Percentiles rank a stretch among this genome's conserved stretches.
phyloP scores from a whole-genome alignment of 2,113 vertebrate genomes.

The Cervus canadensis region DNA sequence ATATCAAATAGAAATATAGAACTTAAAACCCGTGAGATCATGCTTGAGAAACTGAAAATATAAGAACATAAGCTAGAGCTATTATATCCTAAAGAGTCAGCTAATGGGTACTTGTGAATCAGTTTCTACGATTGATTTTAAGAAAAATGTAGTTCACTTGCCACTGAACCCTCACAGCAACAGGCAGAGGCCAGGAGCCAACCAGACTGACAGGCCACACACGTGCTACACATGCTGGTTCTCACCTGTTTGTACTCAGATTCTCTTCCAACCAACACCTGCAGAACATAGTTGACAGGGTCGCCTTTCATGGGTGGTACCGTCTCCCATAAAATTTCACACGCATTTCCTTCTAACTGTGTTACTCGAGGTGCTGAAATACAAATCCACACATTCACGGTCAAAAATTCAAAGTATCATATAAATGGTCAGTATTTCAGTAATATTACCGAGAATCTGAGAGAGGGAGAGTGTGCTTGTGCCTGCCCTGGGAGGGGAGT shows the following conservation, averaged over 20 bases:
- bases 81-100: background rate
- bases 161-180: background rate
- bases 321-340: slow-evolving; percentile 95
- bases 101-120: background rate
- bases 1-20: background rate
- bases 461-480: background rate
- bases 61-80: background rate
- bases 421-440: background rate
- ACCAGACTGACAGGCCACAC: rapidly evolving
- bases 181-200: background rate
- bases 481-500: background rate
- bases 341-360: slow-evolving; percentile 93
- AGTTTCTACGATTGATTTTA: background rate
- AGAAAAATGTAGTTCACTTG: background rate
- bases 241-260: slow-evolving; percentile 98
- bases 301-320: slow-evolving; percentile 97
- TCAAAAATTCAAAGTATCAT: background rate
- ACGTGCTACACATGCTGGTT: rapidly evolving
- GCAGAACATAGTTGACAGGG: slow-evolving; percentile 91
- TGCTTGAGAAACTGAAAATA: background rate
- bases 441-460: background rate
- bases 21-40: background rate
- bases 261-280: slow-evolving; percentile 94
- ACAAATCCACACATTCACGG: slow-evolving; percentile 32
- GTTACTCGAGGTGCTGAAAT: slow-evolving; percentile 92